phyloP scores from a whole-genome alignment of 2,888 invertebrate genomes.

The Drosophila tanythrix region DNA sequence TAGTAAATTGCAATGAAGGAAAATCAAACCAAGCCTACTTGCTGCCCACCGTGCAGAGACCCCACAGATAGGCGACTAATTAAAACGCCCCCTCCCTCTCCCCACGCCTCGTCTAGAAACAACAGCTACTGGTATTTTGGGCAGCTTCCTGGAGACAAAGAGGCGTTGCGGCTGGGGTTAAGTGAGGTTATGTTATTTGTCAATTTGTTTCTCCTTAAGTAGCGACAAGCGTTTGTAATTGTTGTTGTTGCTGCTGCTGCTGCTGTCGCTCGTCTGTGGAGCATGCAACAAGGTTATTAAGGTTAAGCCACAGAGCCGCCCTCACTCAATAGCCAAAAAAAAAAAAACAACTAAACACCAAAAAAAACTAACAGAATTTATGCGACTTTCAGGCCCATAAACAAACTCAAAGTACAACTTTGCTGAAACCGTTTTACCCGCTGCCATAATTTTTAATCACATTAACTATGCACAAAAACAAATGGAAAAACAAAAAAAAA shows the following conservation, averaged over 20 bases:
- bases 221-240: conserved; percentile 56
- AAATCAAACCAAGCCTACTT: not conserved
- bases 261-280: conserved; percentile 28
- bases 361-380: not conserved
- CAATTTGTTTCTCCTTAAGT: conserved; percentile 79
- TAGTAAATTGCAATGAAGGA: not conserved
- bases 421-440: conserved; percentile 40
- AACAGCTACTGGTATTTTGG: conserved; percentile 67
- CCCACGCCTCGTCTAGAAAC: not conserved
- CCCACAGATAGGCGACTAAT: conserved; percentile 64
- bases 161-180: conserved; percentile 76
- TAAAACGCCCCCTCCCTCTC: conserved; percentile 48
- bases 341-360: not conserved
- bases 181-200: conserved; percentile 81
- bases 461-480: conserved; percentile 61
- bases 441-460: conserved; percentile 77
- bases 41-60: conserved; percentile 49
- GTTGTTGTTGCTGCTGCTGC: conserved; percentile 18
- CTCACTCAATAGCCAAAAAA: conserved; percentile 21
- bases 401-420: conserved; percentile 16
- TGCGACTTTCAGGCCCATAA: conserved; percentile 32
- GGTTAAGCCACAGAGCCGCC: conserved; percentile 62
- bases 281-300: conserved; percentile 73
- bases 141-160: conserved; percentile 44
- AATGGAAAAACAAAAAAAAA: conserved; percentile 10